A percentile compares a stretch with the other conserved stretches of the same genome.
These are phyloP conservation scores for Saccostrea cuccullata DNA, from an alignment of 1,140 invertebrate genomes.

Conservation along the genomic window DNA sequence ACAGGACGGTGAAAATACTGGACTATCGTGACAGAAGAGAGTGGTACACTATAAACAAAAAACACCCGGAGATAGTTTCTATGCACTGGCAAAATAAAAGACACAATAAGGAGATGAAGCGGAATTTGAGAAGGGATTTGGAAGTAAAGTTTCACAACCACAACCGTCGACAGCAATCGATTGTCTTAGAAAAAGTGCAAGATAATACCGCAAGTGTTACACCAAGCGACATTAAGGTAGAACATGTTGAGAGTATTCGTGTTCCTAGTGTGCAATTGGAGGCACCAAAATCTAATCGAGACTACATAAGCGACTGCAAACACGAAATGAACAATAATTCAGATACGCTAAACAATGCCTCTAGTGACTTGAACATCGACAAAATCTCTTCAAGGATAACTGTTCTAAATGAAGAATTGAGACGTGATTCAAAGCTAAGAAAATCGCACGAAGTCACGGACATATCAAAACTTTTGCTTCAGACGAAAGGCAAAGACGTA, in stretches of 20 bases:
- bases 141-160: slow-evolving; percentile 46
- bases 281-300: background rate
- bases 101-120: slow-evolving; percentile 65
- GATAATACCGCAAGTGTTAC: slow-evolving; percentile 7
- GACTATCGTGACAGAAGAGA: slow-evolving; percentile 57
- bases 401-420: slow-evolving; percentile 67
- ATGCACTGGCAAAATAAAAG: slow-evolving; percentile 61
- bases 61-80: slow-evolving; percentile 62
- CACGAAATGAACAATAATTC: slow-evolving; percentile 12
- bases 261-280: background rate
- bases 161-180: background rate
- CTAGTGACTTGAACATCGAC: slow-evolving; percentile 69
- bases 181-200: slow-evolving; percentile 24
- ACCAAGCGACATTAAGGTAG: background rate
- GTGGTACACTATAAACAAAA: slow-evolving; percentile 64
- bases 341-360: slow-evolving; percentile 54
- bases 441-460: slow-evolving; percentile 49
- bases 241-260: background rate
- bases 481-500: slow-evolving; percentile 42
- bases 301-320: background rate
- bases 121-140: slow-evolving; percentile 62
- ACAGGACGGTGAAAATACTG: slow-evolving; percentile 65
- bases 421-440: slow-evolving; percentile 60
- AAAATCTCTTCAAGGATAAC: slow-evolving; percentile 65
- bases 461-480: slow-evolving; percentile 19